Evolutionary conservation across 1,140 invertebrate genomes (phyloP).

Genomic region (Psix sp.): DNA sequence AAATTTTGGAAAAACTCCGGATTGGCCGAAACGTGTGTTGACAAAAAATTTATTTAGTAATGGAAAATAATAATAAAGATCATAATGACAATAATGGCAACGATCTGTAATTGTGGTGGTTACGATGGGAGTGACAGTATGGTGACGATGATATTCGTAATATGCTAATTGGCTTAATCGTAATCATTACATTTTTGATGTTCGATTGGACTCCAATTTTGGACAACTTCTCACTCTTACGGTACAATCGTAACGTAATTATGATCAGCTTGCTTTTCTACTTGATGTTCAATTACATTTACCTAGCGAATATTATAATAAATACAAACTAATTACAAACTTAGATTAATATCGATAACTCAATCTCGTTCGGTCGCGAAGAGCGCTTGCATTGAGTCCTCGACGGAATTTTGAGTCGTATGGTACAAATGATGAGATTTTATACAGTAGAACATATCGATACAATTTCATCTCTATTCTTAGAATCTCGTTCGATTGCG

Average conservation of each 20-base stretch:
- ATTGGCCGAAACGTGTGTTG: constrained; percentile 53
- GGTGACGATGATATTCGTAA: constrained; percentile 43
- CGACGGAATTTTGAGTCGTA: constrained; percentile 33
- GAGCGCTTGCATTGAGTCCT: constrained; percentile 41
- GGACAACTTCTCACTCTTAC: constrained; percentile 52
- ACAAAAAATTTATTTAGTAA: constrained; percentile 66
- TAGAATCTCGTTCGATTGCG: constrained; percentile 18
- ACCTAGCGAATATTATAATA: constrained; percentile 62
- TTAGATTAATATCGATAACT: constrained; percentile 67
- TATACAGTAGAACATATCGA: constrained; percentile 57
- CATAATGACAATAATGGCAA: constrained; percentile 47
- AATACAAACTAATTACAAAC: constrained; percentile 77
- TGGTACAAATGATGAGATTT: constrained; percentile 37
- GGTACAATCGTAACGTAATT: constrained; percentile 70
- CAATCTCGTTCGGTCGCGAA: constrained; percentile 37
- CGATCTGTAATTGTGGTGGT: constrained; percentile 46
- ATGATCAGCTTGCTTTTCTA: constrained; percentile 71
- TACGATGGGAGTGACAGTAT: constrained; percentile 55
- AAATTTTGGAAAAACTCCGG: constrained; percentile 56
- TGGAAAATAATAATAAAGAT: constrained; percentile 45
- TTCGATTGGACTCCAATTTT: constrained; percentile 20
- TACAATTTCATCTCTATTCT: constrained; percentile 19
- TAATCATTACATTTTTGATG: constrained; percentile 42
- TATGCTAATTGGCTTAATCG: constrained; percentile 37
- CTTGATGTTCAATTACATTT: constrained; percentile 36